phyloP scores from a whole-genome alignment of 1,140 invertebrate species.

The Oncopodura yosiiana region DNA sequence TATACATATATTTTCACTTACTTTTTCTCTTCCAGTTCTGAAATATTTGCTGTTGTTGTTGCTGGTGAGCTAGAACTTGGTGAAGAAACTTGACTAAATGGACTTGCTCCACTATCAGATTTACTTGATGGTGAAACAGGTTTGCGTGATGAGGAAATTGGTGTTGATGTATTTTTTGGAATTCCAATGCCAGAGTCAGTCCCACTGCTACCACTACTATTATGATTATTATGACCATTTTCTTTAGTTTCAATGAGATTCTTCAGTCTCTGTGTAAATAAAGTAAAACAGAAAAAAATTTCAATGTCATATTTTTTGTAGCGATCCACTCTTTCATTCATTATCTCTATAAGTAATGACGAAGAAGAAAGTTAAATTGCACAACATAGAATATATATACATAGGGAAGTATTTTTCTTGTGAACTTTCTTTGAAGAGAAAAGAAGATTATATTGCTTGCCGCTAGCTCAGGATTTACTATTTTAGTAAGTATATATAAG shows the following conservation, averaged over 20 bases:
- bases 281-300: neutral
- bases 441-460: too few species aligned
- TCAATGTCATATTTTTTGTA: neutral
- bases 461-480: too few species aligned
- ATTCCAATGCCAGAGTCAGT: neutral
- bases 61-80: neutral
- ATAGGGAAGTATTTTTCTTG: too few species aligned
- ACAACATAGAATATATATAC: too few species aligned
- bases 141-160: neutral
- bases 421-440: too few species aligned
- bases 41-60: constrained; percentile 4
- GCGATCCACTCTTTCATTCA: neutral
- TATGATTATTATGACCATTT: constrained; percentile 18
- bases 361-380: too few species aligned
- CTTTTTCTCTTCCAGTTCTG: constrained; percentile 7
- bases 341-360: too few species aligned
- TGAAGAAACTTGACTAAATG: neutral
- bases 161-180: neutral
- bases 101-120: neutral
- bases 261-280: constrained; percentile 19
- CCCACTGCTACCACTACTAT: too few species aligned
- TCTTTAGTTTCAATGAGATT: constrained; percentile 25
- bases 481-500: too few species aligned
- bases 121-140: too few species aligned
- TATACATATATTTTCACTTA: too few species aligned